Evolutionary conservation across 2,888 invertebrate species (phyloP).

Genomic region (Mythimna ferrago): DNA sequence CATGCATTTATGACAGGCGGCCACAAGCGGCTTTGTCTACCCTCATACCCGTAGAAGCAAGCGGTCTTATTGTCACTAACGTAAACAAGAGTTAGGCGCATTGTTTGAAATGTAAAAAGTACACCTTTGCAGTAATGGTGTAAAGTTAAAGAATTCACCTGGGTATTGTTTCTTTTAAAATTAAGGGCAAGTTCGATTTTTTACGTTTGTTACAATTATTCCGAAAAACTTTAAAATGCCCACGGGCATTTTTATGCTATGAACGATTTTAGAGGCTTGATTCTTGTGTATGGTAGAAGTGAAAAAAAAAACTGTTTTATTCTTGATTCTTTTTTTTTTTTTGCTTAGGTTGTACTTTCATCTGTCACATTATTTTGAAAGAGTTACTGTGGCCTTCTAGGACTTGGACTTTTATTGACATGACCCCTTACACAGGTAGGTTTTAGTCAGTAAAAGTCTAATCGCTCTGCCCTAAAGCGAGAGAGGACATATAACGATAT

Average conservation of each 20-base stretch:
- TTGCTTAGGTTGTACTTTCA: not conserved
- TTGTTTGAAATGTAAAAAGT: conserved; percentile 68
- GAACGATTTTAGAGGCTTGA: too few relatives aligned
- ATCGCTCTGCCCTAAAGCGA: too few relatives aligned
- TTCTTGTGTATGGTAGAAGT: not conserved
- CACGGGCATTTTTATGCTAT: not conserved
- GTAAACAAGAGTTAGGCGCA: conserved; percentile 79
- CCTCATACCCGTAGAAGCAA: conserved; percentile 69
- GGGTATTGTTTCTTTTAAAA: conserved; percentile 47
- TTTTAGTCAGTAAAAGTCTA: too few relatives aligned
- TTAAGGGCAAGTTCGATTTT: conserved; percentile 6
- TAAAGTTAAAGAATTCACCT: conserved; percentile 56
- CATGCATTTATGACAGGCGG: conserved; percentile 89
- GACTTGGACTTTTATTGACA: too few relatives aligned
- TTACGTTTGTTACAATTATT: not conserved
- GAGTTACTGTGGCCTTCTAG: too few relatives aligned
- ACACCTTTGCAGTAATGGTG: conserved; percentile 53
- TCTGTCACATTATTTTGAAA: not conserved
- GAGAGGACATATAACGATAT: too few relatives aligned
- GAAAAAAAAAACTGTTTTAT: not conserved
- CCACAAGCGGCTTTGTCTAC: conserved; percentile 83
- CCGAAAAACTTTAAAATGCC: not conserved
- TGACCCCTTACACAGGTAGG: too few relatives aligned
- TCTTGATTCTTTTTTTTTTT: not conserved
- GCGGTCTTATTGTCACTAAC: conserved; percentile 77